These are phyloP conservation scores for Caenorhabditis brenneri DNA, from an alignment of 1,140 invertebrate genomes.

Conservation along the genomic window DNA sequence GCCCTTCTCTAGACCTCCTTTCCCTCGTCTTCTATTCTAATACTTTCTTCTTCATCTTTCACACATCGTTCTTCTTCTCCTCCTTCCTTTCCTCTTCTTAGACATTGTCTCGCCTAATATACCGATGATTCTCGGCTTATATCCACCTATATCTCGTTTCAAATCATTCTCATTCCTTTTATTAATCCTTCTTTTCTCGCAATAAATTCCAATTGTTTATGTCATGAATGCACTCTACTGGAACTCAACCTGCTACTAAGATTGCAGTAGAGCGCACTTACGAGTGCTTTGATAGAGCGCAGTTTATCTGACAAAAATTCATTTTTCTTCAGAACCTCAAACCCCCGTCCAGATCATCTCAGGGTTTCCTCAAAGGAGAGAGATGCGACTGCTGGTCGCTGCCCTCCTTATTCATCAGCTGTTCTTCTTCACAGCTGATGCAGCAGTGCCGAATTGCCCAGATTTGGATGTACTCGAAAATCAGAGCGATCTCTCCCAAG, in stretches of 20 bases:
- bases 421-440: not conserved
- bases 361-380: not conserved
- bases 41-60: not conserved
- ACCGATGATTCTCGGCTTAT: not conserved
- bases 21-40: not conserved
- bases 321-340: too few species aligned
- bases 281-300: too few species aligned
- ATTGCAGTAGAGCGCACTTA: too few species aligned
- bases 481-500: constrained; percentile 4
- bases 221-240: too few species aligned
- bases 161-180: too few species aligned
- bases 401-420: not conserved
- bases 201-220: too few species aligned
- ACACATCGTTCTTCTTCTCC: constrained; percentile 2
- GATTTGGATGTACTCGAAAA: constrained; percentile 49
- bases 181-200: too few species aligned
- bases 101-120: not conserved
- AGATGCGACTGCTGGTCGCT: not conserved
- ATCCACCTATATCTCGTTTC: constrained; percentile 6
- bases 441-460: constrained; percentile 48
- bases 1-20: not conserved
- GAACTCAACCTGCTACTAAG: too few species aligned
- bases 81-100: not conserved
- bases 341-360: too few species aligned
- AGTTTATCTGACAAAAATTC: too few species aligned